phyloP scores from a whole-genome alignment of 2,797 vertebrate species.

The Alcedo atthis region DNA sequence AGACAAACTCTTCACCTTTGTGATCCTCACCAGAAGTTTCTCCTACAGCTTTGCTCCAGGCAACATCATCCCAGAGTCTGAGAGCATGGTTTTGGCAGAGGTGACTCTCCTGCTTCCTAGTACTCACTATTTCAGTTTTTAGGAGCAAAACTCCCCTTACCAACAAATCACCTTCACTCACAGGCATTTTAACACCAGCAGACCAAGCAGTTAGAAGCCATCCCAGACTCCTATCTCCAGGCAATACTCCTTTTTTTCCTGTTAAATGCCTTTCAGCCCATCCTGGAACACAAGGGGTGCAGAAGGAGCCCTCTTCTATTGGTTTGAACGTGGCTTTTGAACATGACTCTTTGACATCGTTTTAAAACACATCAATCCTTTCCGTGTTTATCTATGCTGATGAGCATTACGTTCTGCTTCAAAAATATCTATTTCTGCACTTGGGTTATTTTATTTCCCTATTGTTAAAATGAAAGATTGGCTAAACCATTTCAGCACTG shows the following conservation, averaged over 20 bases:
- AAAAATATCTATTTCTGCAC: slow-evolving; percentile 50
- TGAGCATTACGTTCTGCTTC: slow-evolving; percentile 29
- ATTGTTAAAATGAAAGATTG: slow-evolving; percentile 56
- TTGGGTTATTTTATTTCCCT: slow-evolving; percentile 46
- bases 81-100: neutral
- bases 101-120: too few relatives aligned
- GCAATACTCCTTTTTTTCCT: neutral
- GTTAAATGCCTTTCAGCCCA: neutral
- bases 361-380: neutral
- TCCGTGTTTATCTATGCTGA: slow-evolving; percentile 46
- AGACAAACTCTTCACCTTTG: neutral
- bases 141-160: rapidly evolving
- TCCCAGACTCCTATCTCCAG: neutral
- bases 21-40: neutral
- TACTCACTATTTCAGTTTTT: neutral
- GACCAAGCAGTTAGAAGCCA: neutral
- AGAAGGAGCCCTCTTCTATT: neutral
- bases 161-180: neutral
- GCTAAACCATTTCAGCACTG: slow-evolving; percentile 23
- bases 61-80: rapidly evolving
- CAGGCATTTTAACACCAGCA: neutral
- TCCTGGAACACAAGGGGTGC: neutral
- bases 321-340: neutral
- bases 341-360: neutral
- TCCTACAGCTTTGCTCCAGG: neutral